Base-by-base conservation (phyloP, 2,113 vertebrate species). In the Oreochromis tanganicae region DNA sequence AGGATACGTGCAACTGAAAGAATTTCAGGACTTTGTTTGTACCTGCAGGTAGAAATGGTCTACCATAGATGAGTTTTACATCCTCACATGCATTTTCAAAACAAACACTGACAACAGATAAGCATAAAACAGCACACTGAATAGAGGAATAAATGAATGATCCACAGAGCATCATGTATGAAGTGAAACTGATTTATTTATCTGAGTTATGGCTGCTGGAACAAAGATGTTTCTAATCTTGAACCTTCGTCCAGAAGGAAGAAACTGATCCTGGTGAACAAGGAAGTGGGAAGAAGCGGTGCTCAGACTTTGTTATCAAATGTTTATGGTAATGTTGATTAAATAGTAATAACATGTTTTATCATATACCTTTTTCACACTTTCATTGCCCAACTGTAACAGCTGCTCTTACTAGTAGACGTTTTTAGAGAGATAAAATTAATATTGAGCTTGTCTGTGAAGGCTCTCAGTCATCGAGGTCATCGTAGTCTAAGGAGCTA, bases 211-310 rank as follows among this genome's bases (percentile, higher is more conserved):
- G 52, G 52, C 52, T 54, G 52, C 52, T 54, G 52, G 9, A 54
- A 54, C 50, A 54, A 54, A 54, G 9, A 0, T 21, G 9, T 21
- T 54, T 54, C 19, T 3, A 21, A 54, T 0, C 52, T 55, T 55
- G 10, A 55, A 1, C n/a, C 2, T 54, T 54, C 0, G 3, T 54
- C 19, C 52, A 6, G 19, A 54, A 54, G 1, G 1, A 21, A 54
- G 48, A 19, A 4, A 55, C 52, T 0, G 1, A 55, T 55, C 0
- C n/a, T 55, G 0, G n/a, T 21, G 1, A 55, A 55, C 0, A 1
- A 6, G 52, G n/a, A 0, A 0, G 1, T 55, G 52, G 52, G 5
- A 55, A 24, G 10, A 55, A 12, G 10, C 0, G 1, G n/a, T 55
- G 10, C 10, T 55, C 50, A 54, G 0, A 54, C 0, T 55, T 55